These are phyloP conservation scores for Hirudinaria manillensis DNA, from an alignment of 2,888 invertebrate genomes.

Conservation along the genomic window DNA sequence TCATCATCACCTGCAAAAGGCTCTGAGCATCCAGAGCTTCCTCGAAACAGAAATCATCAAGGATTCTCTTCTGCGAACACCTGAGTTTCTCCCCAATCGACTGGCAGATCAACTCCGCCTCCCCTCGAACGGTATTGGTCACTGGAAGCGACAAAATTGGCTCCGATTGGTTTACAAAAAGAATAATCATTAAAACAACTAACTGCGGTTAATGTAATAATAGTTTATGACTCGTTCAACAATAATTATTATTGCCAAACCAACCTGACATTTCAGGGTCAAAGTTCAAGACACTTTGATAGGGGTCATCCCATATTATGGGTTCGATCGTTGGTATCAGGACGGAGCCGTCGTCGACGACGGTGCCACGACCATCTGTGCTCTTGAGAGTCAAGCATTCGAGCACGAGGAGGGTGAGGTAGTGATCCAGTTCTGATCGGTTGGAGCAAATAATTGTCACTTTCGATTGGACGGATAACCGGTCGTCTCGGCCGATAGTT, in stretches of 20 bases:
- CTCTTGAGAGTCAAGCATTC: conserved; percentile 4
- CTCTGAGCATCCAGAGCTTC: conserved; percentile 24
- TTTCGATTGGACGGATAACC: too few species aligned
- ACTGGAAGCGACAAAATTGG: not conserved
- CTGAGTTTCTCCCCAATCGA: not conserved
- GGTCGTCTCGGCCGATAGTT: too few species aligned
- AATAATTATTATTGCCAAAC: not conserved
- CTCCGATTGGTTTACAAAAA: too few species aligned
- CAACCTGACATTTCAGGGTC: not conserved
- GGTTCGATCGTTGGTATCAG: not conserved
- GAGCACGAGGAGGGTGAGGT: not conserved
- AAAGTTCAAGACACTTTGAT: not conserved
- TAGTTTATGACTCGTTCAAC: not conserved
- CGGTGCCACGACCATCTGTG: not conserved
- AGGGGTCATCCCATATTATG: conserved; percentile 9
- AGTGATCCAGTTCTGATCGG: conserved; percentile 3
- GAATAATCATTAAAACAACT: not conserved
- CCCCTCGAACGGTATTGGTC: conserved; percentile 11
- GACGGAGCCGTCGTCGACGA: not conserved
- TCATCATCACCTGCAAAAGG: conserved; percentile 22
- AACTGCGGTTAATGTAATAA: not conserved
- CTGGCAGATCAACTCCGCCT: conserved; percentile 15
- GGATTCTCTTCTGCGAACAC: not conserved
- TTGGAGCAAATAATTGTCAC: too few species aligned
- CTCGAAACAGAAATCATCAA: conserved; percentile 16